Base-by-base conservation (phyloP, 1,140 invertebrate genomes). In the Laodelphax striatellus region DNA sequence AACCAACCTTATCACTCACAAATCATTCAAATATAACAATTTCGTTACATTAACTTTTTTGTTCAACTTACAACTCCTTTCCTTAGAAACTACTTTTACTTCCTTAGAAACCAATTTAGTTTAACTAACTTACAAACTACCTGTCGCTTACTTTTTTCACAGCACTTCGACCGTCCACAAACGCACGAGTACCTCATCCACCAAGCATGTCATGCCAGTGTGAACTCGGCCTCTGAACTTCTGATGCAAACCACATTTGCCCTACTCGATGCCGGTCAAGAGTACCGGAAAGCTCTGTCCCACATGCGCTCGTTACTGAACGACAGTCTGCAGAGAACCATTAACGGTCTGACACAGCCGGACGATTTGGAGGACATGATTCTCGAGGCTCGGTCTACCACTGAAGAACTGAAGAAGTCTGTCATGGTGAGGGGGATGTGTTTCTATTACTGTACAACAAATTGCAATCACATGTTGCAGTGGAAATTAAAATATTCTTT, bases 131-230 rank as follows among this genome's bases (percentile, higher is more conserved):
- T n/a, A n/a, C n/a, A n/a, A 31, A 31, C 4, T 31, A 9, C 28
- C 28, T 31, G 9, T 31, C n/a, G n/a, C n/a, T n/a, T n/a, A 11
- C 34, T 38, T 38, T 38, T 38, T 13, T 38, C 1, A 11, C 34
- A 38, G 34, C 34, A 38, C 34, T 38, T 38, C 34, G 34, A 38
- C 11, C 34, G 34, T 38, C 34, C 34, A 38, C 44, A 64, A 38
- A 63, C 57, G 5, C 65, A 66, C 43, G 55, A 61, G 34, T 58
- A 62, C 46, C 57, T 66, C 10, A 57, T 66, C 19, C 60, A 64
- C 19, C 65, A 66, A 62, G 63, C 65, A 13, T 62, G 62, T 14
- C 50, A 50, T 9, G 59, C 62, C 17, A 52, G 60, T 19, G 63
- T 60, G n/a, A 62, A 62, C 34, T 44, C 65, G 34, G 57, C 61